Base-by-base conservation (phyloP, 1,140 invertebrate genomes). In the Dinothrombium tinctorium region DNA sequence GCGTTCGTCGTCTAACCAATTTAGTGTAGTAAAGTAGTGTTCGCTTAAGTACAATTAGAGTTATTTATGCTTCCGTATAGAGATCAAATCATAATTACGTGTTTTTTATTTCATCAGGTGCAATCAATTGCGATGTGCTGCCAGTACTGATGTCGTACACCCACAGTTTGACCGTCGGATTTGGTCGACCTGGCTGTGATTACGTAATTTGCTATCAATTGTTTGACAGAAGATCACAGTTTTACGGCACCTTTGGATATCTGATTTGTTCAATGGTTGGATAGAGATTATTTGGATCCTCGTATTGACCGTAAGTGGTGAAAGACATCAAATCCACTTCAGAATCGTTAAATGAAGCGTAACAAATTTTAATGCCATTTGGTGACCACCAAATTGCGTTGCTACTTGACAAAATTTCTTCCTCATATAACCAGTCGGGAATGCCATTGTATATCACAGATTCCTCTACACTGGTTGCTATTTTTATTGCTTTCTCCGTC, bases 371-470 rank as follows among this genome's bases (percentile, higher is more conserved):
- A 1, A 44, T 46, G 4, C 54, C 58, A 15, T 35, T 20, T 2
- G 50, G 46, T 3, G 57, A 55, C 53, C 57, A 58, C 58, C 58
- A 61, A 4, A 60, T 17, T 2, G 59, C 59, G 25, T 56, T 45
- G 37, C 56, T 54, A 28, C 49, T 46, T 6, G 42, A 39, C 14
- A 61, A 45, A 21, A 62, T 51, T 42, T 63, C 59, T 43, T 59
- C 59, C 58, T 53, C 15, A 53, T 52, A 43, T 40, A 39, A 41
- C 59, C 59, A 61, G 45, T 62, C 59, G n/a, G 60, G 58, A 19
- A 62, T 47, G 5, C 60, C 61, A 47, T 62, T 63, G 44, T 53
- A 60, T 33, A 62, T 54, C 12, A 49, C 41, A 11, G 45, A 51
- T 31, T 49, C 43, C 17, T 45, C 42, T 0, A 44, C 49, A 43